Percentiles rank a stretch among this genome's conserved stretches.
Conservation (phyloP, 2,113 vertebrate species). For the Geococcyx californianus region DNA sequence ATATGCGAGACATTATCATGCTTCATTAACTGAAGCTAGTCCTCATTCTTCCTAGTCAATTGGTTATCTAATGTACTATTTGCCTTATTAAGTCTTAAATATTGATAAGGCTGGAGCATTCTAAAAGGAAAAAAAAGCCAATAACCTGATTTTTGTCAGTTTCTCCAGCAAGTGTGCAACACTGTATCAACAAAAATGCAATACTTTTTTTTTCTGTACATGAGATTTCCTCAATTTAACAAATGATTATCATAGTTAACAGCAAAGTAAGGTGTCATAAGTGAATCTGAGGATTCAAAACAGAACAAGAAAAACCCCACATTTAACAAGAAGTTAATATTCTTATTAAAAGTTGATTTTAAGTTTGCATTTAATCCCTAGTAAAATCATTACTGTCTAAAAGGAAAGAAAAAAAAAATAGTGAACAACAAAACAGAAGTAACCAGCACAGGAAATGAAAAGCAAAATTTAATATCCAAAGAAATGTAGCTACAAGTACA, state of each 20-base stretch:
- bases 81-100: background rate
- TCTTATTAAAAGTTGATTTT: background rate
- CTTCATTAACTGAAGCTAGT: background rate
- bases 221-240: background rate
- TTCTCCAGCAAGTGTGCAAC: background rate
- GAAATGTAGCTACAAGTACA: background rate
- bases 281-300: background rate
- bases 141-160: background rate
- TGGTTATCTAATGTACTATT: background rate
- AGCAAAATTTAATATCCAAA: background rate
- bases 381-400: background rate
- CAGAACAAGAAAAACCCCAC: background rate
- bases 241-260: background rate
- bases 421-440: background rate
- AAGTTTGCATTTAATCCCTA: background rate
- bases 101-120: background rate
- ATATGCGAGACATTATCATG: background rate
- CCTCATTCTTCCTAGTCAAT: background rate
- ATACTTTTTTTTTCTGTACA: background rate
- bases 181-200: background rate
- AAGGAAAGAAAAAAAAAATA: background rate
- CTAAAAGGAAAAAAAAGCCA: accelerated
- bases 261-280: background rate
- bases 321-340: background rate
- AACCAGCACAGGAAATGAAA: background rate